These are phyloP conservation scores for Tragelaphus buxtoni DNA, from an alignment of 2,113 vertebrate genomes.

Conservation along the genomic window DNA sequence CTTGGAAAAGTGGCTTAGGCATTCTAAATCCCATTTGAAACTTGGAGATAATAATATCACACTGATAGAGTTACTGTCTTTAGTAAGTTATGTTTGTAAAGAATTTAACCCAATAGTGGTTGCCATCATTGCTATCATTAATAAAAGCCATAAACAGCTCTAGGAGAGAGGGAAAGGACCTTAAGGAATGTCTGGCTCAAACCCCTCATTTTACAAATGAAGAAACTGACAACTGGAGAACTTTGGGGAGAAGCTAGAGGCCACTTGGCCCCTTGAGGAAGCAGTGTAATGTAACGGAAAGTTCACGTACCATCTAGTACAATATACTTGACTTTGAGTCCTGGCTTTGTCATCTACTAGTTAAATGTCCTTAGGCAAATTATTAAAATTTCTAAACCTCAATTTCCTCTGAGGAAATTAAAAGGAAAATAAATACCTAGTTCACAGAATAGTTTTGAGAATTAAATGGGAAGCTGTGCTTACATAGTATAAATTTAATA, in stretches of 20 bases:
- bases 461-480: neutral
- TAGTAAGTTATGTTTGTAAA: neutral
- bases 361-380: neutral
- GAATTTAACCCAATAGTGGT: neutral
- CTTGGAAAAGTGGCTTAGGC: neutral
- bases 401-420: neutral
- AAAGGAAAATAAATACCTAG: neutral
- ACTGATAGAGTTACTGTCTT: neutral
- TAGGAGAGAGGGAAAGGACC: neutral
- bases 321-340: neutral
- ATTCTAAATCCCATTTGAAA: neutral
- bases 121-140: neutral
- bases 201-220: neutral
- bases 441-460: neutral
- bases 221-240: neutral
- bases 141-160: neutral
- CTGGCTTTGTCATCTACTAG: neutral
- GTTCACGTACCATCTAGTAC: rapidly evolving
- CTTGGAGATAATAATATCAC: neutral
- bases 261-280: neutral
- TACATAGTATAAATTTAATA: neutral
- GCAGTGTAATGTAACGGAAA: rapidly evolving
- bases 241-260: neutral
- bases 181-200: neutral
- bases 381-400: neutral